phyloP scores from a whole-genome alignment of 2,888 invertebrate genomes.

The Tuberolachnus salignus region DNA sequence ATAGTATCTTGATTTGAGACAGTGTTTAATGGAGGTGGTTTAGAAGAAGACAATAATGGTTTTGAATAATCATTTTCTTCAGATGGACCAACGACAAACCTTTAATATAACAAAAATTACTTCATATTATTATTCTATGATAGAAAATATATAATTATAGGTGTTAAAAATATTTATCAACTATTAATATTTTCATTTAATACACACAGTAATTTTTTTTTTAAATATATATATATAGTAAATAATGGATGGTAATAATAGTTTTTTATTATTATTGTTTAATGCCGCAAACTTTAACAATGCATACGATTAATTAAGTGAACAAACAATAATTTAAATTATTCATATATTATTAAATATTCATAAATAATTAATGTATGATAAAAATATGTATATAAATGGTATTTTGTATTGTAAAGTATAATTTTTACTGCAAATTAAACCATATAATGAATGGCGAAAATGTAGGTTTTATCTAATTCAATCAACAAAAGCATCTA shows the following conservation, averaged over 20 bases:
- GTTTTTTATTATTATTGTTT: too few relatives aligned
- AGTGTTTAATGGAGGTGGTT: not conserved
- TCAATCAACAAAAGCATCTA: too few relatives aligned
- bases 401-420: not conserved
- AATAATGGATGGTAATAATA: too few relatives aligned
- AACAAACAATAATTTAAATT: slow-evolving; percentile 48
- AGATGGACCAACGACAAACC: slow-evolving; percentile 70
- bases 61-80: slow-evolving; percentile 64
- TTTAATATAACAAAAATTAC: slow-evolving; percentile 59
- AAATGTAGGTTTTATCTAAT: too few relatives aligned
- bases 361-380: slow-evolving; percentile 6
- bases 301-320: not conserved
- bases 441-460: not conserved
- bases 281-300: too few relatives aligned
- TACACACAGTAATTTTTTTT: too few relatives aligned
- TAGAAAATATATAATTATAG: not conserved
- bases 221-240: too few relatives aligned
- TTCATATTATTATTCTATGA: not conserved
- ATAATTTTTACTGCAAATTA: not conserved
- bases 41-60: slow-evolving; percentile 22
- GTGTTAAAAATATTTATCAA: not conserved
- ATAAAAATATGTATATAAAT: not conserved
- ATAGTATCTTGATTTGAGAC: slow-evolving; percentile 40
- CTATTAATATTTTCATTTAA: not conserved
- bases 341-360: slow-evolving; percentile 32